These are phyloP conservation scores for Forbesichthys agassizii DNA, from an alignment of 2,113 vertebrate genomes.

Conservation along the genomic window DNA sequence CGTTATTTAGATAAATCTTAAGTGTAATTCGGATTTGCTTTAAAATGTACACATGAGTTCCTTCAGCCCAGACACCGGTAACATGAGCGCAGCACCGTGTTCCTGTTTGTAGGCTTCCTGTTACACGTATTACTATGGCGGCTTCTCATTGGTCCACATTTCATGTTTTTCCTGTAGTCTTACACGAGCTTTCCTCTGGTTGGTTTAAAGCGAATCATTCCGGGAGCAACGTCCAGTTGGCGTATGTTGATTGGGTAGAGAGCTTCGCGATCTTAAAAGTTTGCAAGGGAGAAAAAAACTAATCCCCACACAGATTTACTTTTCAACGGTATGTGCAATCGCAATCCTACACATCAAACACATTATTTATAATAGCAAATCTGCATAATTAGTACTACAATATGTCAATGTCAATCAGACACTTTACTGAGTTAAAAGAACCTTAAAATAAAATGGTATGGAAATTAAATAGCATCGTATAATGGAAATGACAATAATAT, in stretches of 20 bases:
- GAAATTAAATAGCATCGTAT: too few relatives aligned
- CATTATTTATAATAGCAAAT: neutral
- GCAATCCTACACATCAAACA: too few relatives aligned
- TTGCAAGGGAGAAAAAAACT: neutral
- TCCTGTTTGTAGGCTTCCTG: conserved; percentile 40
- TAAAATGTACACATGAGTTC: conserved; percentile 12
- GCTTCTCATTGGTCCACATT: conserved; percentile 70
- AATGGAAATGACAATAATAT: too few relatives aligned
- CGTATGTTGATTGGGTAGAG: conserved; percentile 81
- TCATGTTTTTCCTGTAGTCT: neutral
- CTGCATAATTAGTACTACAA: neutral
- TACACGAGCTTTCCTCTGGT: conserved; percentile 57
- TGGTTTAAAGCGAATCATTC: conserved; percentile 37
- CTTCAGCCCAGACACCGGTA: conserved; percentile 55
- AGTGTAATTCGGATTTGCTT: neutral
- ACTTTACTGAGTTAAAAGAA: neutral
- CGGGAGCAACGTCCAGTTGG: conserved; percentile 84
- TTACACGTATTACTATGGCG: conserved; percentile 38
- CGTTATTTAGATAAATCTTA: neutral
- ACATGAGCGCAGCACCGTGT: conserved; percentile 17
- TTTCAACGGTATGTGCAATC: too few relatives aligned
- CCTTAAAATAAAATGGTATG: too few relatives aligned
- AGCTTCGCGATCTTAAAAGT: neutral
- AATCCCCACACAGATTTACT: too few relatives aligned
- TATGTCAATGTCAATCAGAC: neutral